A percentile compares a stretch with the other conserved stretches of the same genome.
Evolutionary conservation across 30 jellyfish, hydroid and myxozoan genomes (phyloP).

Genomic region (Turritopsis dohrnii): DNA sequence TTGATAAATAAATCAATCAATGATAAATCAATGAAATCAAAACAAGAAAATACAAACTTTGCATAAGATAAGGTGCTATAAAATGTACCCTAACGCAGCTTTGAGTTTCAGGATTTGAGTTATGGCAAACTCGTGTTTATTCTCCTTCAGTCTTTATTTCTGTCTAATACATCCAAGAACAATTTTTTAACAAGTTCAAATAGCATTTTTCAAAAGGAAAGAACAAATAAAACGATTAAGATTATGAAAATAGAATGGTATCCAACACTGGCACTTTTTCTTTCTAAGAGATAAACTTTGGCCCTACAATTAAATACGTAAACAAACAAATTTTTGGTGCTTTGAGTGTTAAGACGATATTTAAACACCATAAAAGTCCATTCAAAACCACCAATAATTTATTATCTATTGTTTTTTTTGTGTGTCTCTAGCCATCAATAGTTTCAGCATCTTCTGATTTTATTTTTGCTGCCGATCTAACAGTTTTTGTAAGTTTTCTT

Average conservation of each 20-base stretch:
- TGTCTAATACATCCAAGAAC: neutral
- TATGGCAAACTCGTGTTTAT: too few species aligned
- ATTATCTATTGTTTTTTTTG: neutral
- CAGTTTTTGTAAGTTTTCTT: neutral
- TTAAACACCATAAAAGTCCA: slow-evolving; percentile 10
- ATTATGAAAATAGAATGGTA: too few species aligned
- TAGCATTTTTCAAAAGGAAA: too few species aligned
- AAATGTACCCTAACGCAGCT: neutral
- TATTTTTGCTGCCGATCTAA: neutral
- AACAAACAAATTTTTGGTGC: too few species aligned
- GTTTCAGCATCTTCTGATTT: slow-evolving; percentile 9
- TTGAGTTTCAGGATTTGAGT: neutral
- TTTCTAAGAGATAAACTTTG: too few species aligned
- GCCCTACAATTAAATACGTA: too few species aligned
- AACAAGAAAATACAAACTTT: slow-evolving; percentile 18
- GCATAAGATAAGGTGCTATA: slow-evolving; percentile 1
- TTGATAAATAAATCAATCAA: too few species aligned
- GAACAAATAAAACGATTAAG: too few species aligned
- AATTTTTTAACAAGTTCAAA: neutral
- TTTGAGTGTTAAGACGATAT: too few species aligned
- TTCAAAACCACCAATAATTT: slow-evolving; percentile 18
- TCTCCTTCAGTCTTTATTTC: too few species aligned
- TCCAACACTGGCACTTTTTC: too few species aligned
- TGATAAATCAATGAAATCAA: slow-evolving; percentile 24
- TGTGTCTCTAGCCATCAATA: slow-evolving; percentile 29